Base-by-base conservation (phyloP, 2,888 invertebrate species). In the Lampropteryx suffumata region DNA sequence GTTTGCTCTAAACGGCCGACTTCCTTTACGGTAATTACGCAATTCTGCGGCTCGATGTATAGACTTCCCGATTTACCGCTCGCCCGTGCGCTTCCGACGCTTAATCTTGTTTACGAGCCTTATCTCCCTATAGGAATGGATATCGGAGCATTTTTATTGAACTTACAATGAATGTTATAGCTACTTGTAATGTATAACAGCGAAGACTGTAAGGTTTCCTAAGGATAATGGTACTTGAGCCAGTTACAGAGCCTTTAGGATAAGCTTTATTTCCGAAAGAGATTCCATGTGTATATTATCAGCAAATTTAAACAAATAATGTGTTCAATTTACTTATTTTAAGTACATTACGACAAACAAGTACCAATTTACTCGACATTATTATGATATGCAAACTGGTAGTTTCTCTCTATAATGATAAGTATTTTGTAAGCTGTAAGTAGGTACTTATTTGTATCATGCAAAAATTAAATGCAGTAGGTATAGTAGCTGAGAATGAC, bases 21-120 rank as follows among this genome's bases (percentile, higher is more conserved):
- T 87, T 89, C 85, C 85, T 84, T 86, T 79, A 83, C 84, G 82
- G 83, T 86, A 85, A 90, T 89, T 88, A 88, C 83, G 79, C 85
- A 80, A 84, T 83, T 69, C 83, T 81, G 83, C 73, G 83, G 84
- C 75, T 73, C 68, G 71, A 71, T 76, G 69, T 75, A 73, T 68
- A 70, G 66, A 76, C 79, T 83, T 80, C 73, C 77, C 78, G 73
- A 76, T 76, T 76, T 69, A 70, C 66, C 65, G 57, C 61, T 63
- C 65, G 60, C 55, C 61, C 59, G 55, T 47, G 24, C 50, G 58
- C 56, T 56, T 51, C 61, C 59, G 61, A 63, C 26, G 63, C 69
- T 68, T 74, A 79, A 79, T 78, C 73, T 67, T 69, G 65, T 81
- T 74, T 67, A 68, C 65, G 65, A 62, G 55, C 59, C 57, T 59